Base-by-base conservation (phyloP, 2,888 invertebrate species). In the Drosophila demipolita region DNA sequence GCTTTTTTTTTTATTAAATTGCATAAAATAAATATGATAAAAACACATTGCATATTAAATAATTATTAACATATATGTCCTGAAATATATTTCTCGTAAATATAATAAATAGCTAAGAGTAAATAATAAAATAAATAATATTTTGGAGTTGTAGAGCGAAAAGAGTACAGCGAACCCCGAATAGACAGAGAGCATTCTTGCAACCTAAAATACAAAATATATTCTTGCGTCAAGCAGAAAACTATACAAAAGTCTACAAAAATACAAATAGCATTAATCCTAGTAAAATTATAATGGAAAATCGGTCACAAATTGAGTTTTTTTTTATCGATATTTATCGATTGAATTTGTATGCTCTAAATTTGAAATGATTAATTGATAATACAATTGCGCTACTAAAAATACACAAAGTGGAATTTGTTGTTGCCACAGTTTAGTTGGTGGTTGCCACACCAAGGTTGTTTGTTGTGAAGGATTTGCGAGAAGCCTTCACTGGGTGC, bases 401-500 rank as follows among this genome's bases (percentile, higher is more conserved):
- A 23, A 45, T 45, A 8, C 8, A 15, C 45, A 4, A 45, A 45
- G 45, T 23, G 45, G 23, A 8, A 23, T 23, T 8, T 45, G 23
- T 9, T 35, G 52, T n/a, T 52, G 50, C 50, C 45, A 45, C 23
- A 23, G 45, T 45, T 45, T 45, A 11, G 50, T 3, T 50, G 29
- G 29, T n/a, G 45, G 57, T 38, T 45, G 57, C 70, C 45, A 45
- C 32, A 23, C 75, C 75, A 76, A 76, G 77, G 76, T 73, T 76
- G 78, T 67, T 64, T 48, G 38, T 20, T 26, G 36, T 58, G 70
- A 70, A 66, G 74, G 61, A 78, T 66, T 38, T 45, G 50, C 38
- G 40, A 52, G 49, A 54, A 72, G 79, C 78, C 80, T 78, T 79
- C 66, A 75, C 5, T 33, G 63, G 65, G 78, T 79, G 65, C 78